Evolutionary conservation across 2,797 vertebrate genomes (phyloP).

Genomic region (Urosaurus nigricauda): DNA sequence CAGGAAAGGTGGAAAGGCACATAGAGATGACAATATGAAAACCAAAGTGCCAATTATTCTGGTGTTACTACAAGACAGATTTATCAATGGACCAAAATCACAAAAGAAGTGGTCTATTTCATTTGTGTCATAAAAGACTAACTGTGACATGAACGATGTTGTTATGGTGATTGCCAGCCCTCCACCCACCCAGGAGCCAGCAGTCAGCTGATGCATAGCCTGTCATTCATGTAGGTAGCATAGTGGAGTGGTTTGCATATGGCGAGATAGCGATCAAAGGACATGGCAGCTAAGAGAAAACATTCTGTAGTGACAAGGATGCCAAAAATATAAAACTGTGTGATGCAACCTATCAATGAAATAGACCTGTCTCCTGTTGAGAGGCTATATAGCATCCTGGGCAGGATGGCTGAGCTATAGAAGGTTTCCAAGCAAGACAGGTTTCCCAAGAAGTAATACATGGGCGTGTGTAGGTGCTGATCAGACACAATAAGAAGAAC

Average conservation of each 20-base stretch:
- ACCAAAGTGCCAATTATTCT: neutral
- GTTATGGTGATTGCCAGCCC: neutral
- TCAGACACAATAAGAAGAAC: constrained; percentile 8
- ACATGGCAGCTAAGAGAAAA: constrained; percentile 23
- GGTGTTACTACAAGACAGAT: neutral
- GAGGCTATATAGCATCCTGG: constrained; percentile 28
- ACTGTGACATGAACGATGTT: neutral
- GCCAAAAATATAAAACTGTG: constrained; percentile 30
- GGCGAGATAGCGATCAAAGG: constrained; percentile 18
- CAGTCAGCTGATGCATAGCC: neutral
- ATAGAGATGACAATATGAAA: constrained; percentile 7
- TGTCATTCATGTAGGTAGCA: neutral
- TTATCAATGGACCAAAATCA: constrained; percentile 8
- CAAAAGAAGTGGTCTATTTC: constrained; percentile 28
- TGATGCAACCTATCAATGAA: constrained; percentile 3
- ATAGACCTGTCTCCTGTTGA: constrained; percentile 22
- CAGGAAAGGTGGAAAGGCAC: constrained; percentile 24
- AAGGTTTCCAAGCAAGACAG: constrained; percentile 25
- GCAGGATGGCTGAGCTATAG: constrained; percentile 25
- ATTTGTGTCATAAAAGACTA: constrained; percentile 10
- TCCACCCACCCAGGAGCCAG: constrained; percentile 16
- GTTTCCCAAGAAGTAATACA: constrained; percentile 25
- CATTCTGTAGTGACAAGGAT: constrained; percentile 13
- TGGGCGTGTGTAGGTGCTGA: constrained; percentile 11
- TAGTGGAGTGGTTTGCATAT: constrained; percentile 30